Evolutionary conservation across 2,113 vertebrate species (phyloP).

Genomic region (Sinocyclocheilus maitianheensis): DNA sequence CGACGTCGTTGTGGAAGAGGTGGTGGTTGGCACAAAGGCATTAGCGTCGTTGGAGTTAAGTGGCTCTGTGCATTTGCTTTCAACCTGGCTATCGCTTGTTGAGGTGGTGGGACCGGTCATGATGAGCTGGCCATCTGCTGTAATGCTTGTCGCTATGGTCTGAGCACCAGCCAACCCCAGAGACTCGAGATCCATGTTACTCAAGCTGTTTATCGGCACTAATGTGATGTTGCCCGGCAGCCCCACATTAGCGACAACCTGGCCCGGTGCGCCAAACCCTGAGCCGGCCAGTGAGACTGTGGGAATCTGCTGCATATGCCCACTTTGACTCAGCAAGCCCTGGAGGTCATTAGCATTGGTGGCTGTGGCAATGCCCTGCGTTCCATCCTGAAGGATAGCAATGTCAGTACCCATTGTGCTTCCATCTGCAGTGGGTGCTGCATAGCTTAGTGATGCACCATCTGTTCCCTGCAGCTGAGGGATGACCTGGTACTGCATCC

Average conservation of each 20-base stretch:
- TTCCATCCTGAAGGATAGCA: constrained; percentile 91
- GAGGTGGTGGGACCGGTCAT: constrained; percentile 85
- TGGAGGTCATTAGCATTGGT: constrained; percentile 81
- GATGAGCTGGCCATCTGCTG: constrained; percentile 94
- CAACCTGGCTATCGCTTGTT: constrained; percentile 82
- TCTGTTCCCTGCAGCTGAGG: constrained; percentile 95
- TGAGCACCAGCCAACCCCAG: constrained; percentile 92
- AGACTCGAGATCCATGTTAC: constrained; percentile 89
- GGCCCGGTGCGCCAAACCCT: constrained; percentile 85
- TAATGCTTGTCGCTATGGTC: constrained; percentile 93
- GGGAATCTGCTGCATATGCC: constrained; percentile 90
- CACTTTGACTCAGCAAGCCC: constrained; percentile 90
- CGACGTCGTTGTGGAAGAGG: constrained; percentile 80
- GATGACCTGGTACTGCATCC: constrained; percentile 97
- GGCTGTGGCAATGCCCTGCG: constrained; percentile 82
- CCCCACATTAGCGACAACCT: constrained; percentile 88
- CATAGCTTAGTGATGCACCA: constrained; percentile 86
- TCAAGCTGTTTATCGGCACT: constrained; percentile 92
- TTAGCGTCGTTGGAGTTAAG: constrained; percentile 79
- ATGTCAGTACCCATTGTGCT: constrained; percentile 82
- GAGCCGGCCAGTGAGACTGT: constrained; percentile 87
- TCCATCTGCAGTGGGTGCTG: constrained; percentile 85
- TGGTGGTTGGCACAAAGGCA: constrained; percentile 91
- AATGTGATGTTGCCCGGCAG: constrained; percentile 96
- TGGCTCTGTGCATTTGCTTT: constrained; percentile 77